These are phyloP conservation scores for Epinotia bilunana DNA, from an alignment of 2,888 invertebrate genomes.

Conservation along the genomic window DNA sequence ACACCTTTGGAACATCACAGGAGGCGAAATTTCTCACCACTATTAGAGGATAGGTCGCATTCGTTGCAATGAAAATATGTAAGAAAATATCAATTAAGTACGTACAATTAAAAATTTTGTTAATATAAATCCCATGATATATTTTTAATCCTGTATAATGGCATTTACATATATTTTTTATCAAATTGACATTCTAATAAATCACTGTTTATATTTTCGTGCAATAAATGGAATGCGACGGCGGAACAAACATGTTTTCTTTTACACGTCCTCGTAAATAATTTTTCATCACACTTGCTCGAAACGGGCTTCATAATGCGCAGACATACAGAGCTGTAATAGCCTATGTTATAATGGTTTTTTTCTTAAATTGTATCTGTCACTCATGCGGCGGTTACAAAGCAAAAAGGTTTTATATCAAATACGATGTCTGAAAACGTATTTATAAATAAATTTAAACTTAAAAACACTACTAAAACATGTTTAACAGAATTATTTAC, in stretches of 20 bases:
- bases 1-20: conserved; percentile 63
- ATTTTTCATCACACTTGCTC: no score
- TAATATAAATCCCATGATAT: conserved; percentile 11
- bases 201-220: conserved; percentile 66
- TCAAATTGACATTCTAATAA: conserved; percentile 48
- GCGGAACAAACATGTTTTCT: conserved; percentile 72
- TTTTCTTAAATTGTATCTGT: no score
- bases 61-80: conserved; percentile 74
- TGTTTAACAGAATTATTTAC: no score
- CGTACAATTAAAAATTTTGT: conserved; percentile 6
- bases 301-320: no score
- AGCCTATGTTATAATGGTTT: no score
- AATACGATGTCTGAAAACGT: no score
- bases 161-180: conserved; percentile 43
- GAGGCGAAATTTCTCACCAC: conserved; percentile 71
- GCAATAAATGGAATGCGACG: conserved; percentile 82
- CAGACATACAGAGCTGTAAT: no score
- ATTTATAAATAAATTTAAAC: no score
- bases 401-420: no score
- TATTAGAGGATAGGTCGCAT: conserved; percentile 80
- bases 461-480: no score
- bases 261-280: conserved; percentile 45
- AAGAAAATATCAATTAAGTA: conserved; percentile 46
- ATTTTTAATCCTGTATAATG: conserved; percentile 40
- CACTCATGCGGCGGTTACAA: no score